Evolutionary conservation across 2,888 invertebrate genomes (phyloP), one percentile per base, ranked within the genome.

Genomic region (Drosophila anceps): DNA sequence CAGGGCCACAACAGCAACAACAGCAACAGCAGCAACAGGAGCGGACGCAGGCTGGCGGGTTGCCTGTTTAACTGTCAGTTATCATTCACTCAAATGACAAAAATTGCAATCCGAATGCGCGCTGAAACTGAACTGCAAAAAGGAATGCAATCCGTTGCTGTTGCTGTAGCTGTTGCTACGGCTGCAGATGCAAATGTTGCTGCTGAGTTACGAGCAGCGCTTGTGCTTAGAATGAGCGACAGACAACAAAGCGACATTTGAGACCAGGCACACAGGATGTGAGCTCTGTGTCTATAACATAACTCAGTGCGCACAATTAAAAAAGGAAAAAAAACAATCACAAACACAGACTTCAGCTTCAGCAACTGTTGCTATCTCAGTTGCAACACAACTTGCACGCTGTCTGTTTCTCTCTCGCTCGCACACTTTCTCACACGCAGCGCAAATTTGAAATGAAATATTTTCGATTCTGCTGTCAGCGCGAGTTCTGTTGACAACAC

Each of bases 21-120:
- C 54, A 46, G 46, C 53, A 64, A 57, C 41, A 33, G 58, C 37
- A 58, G 55, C 73, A 67, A 43, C 43, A 29, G 41, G 54, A 39
- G 54, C 58, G 59, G 60, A 46, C 44, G 66, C 76, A 18, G 35
- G 27, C n/a, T 15, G 31, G 29, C 31, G 29, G 37, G 27, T 9
- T 53, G 78, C 79, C 88, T 88, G 88, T 82, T 76, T 73, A 84
- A 76, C 88, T 89, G 89, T 89, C 89, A 89, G 89, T 85, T 88
- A 90, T 90, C 90, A 89, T 88, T 89, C 90, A 90, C 90, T 90
- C 89, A 83, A 81, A 82, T 82, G 82, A 81, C 85, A 84, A 84
- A 76, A 84, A 84, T 82, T 81, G 78, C 81, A 55, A 73, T 46
- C 53, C 63, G 54, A 75, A 69, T 74, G 60, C 55, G 50, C 53